Evolutionary conservation across 2,113 vertebrate genomes (phyloP), one percentile per base, ranked within the genome.

Genomic region (Ploceus nigricollis): DNA sequence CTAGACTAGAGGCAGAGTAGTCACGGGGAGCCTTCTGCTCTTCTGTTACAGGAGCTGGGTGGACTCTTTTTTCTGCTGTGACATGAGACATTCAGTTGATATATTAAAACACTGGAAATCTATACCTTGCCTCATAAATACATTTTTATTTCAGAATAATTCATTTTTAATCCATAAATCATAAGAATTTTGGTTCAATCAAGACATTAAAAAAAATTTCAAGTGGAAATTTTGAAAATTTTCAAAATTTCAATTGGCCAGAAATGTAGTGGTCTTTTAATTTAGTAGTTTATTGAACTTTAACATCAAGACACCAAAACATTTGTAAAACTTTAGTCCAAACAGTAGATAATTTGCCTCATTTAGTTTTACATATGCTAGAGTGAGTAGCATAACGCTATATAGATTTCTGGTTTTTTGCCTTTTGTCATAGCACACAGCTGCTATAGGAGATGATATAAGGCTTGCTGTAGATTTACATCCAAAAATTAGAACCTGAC

Each of bases 341-440:
- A 81, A 28, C 3, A 53, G 4, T 33, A 24, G 10, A 21, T 42
- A 28, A 37, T 51, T 86, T 86, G 6, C 28, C 15, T 53, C 18
- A 27, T 19, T 61, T 71, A 39, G 48, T 56, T 77, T 83, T 65
- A 15, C 8, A 11, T 50, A 53, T 57, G 16, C 3, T 80, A 23
- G 25, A 65, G 5, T 48, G 22, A 9, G 11, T 35, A 63, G 6
- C 17, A 71, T 60, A 37, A 6, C n/a, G 23, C 20, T 63, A 27
- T 13, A 51, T 0, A 1, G 10, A 57, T 45, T 1, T 22, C 31
- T 90, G 21, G 0, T 4, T 23, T 87, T 86, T 65, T 7, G 2
- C 10, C 48, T 80, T 22, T 71, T 61, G 5, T 69, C 22, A 47
- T 22, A 78, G 9, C 37, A 58, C 13, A 63, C 4, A 60, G 13